Evolutionary conservation across 2,797 vertebrate genomes (phyloP).

Genomic region (Sebastes goodei): DNA sequence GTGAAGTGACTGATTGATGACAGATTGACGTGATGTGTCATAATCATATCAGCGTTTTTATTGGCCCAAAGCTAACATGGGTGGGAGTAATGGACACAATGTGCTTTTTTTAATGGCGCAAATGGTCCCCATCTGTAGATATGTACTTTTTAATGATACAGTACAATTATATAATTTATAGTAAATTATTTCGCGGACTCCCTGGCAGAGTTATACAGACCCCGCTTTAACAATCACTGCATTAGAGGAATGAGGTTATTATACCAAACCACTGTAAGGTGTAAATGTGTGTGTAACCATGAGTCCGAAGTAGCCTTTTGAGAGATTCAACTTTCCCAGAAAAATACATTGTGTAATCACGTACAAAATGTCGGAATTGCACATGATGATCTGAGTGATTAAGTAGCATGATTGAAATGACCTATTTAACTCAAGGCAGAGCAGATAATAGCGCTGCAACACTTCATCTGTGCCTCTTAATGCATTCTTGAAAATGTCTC

Average conservation of each 20-base stretch:
- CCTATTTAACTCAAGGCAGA: constrained; percentile 11
- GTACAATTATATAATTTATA: too few relatives aligned
- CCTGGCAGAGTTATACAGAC: too few relatives aligned
- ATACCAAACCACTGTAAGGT: neutral
- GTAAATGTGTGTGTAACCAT: neutral
- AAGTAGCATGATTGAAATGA: constrained; percentile 35
- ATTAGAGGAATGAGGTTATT: neutral
- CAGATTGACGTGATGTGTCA: too few relatives aligned
- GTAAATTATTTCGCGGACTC: too few relatives aligned
- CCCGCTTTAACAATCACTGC: too few relatives aligned
- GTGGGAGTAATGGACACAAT: too few relatives aligned
- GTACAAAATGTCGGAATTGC: constrained; percentile 14
- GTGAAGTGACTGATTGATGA: too few relatives aligned
- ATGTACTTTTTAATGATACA: too few relatives aligned
- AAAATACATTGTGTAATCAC: constrained; percentile 4
- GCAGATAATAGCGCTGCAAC: constrained; percentile 9
- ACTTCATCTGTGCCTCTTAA: constrained; percentile 16
- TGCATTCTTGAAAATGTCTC: constrained; percentile 15
- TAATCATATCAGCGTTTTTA: too few relatives aligned
- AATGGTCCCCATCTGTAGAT: too few relatives aligned
- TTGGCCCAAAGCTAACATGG: too few relatives aligned
- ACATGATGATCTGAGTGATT: constrained; percentile 1
- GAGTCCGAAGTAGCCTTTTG: neutral
- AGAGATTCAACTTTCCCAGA: neutral
- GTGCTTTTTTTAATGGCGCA: too few relatives aligned